Base-by-base conservation (phyloP, 2,113 vertebrate genomes). In the Coturnix japonica region DNA sequence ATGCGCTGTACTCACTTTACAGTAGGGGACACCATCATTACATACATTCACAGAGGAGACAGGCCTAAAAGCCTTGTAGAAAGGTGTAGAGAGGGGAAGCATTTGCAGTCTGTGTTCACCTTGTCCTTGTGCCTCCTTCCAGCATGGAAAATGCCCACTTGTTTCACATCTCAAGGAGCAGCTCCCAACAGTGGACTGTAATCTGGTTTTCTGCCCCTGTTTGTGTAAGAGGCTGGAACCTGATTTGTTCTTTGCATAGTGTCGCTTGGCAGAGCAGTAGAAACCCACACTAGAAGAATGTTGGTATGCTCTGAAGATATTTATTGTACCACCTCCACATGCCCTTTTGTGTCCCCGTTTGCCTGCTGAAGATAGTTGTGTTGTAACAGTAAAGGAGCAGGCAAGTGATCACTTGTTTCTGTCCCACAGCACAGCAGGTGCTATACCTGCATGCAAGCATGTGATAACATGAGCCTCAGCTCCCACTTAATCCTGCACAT, bases 361-460 rank as follows among this genome's bases (percentile, higher is more conserved):
- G 78, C 84, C 85, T 89, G 63, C 63, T 89, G 66, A 74, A 79
- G 87, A 41, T 63, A 64, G 21, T 33, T 84, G 59, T 76, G 81
- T 89, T 85, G 79, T 80, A 59, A 67, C 63, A 94, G 91, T 46
- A 21, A 13, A 70, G 44, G 25, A 79, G 59, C 35, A 89, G 78
- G 47, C 54, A 1, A 66, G 93, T 30, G 82, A 33, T 72, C 22
- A 39, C 93, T 94, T 92, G 91, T 61, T 86, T 51, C 60, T 80
- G 65, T 71, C 66, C 66, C 75, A 49, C 59, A 49, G 41, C 87
- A 70, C 64, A 89, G 87, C 94, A 93, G 89, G 84, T 93, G 94
- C 67, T 85, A 5, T 76, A 91, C 77, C 74, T 92, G n/a, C 6
- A 5, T 53, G 59, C 66, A 54, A 18, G 56, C 85, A 2, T 88